Percentiles rank a stretch among this genome's conserved stretches.
phyloP scores from a whole-genome alignment of 2,113 vertebrate genomes.

The Neodon shergylaensis region DNA sequence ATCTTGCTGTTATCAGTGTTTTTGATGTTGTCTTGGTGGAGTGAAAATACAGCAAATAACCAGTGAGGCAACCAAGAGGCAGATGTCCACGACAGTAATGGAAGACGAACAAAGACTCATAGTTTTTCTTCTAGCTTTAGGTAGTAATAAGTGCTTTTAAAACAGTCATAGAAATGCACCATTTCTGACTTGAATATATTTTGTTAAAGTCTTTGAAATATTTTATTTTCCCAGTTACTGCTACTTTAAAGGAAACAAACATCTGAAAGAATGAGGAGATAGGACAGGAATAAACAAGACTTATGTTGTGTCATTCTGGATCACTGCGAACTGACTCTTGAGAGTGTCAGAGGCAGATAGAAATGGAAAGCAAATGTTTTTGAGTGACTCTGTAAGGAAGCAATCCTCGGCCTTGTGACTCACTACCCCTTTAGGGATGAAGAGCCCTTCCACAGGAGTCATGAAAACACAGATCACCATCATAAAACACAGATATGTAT shows the following conservation, averaged over 20 bases:
- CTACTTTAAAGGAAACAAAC: background rate
- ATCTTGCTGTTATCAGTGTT: too few relatives aligned
- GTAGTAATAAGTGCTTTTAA: background rate
- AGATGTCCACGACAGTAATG: too few relatives aligned
- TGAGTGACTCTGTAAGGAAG: background rate
- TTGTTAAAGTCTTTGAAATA: background rate
- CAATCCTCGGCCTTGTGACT: background rate
- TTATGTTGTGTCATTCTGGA: fast-evolving
- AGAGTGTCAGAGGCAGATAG: background rate
- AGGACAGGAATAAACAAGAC: fast-evolving
- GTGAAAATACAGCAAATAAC: background rate
- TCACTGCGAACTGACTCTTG: fast-evolving
- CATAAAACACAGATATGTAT: background rate
- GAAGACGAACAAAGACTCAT: background rate
- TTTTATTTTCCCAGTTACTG: background rate
- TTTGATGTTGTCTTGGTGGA: background rate
- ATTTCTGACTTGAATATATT: background rate
- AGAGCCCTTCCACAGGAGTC: background rate
- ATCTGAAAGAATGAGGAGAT: background rate
- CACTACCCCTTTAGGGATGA: background rate
- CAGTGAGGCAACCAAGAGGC: background rate
- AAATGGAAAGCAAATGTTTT: background rate
- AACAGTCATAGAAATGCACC: background rate
- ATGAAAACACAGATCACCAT: background rate
- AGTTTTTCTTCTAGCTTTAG: background rate